Conservation (phyloP, 2,797 vertebrate species). For the Synaphobranchus kaupii region DNA sequence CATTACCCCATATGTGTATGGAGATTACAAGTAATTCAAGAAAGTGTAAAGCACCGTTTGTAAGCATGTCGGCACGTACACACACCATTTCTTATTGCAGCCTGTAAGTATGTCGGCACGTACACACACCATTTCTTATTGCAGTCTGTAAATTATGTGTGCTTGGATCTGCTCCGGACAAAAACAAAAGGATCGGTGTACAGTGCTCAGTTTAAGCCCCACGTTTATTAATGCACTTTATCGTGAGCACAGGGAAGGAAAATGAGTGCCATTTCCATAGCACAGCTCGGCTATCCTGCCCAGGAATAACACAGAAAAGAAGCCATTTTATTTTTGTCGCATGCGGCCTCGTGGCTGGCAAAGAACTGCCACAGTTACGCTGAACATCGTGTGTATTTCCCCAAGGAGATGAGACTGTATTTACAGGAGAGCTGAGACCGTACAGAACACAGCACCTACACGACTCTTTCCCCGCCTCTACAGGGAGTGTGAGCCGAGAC, state of each 20-base stretch:
- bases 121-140: neutral
- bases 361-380: conserved; percentile 20
- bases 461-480: neutral
- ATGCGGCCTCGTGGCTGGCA: neutral
- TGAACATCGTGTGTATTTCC: conserved; percentile 14
- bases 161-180: neutral
- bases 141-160: neutral
- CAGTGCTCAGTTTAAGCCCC: neutral
- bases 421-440: neutral
- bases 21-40: neutral
- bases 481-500: neutral
- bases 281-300: neutral
- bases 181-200: neutral
- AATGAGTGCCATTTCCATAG: neutral
- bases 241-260: neutral
- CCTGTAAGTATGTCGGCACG: neutral
- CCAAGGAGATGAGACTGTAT: conserved; percentile 5
- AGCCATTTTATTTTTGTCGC: neutral
- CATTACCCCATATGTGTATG: neutral
- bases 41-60: neutral
- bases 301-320: neutral
- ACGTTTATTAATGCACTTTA: neutral
- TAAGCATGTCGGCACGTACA: neutral
- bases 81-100: neutral
- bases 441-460: neutral